Evolutionary conservation across 2,888 invertebrate species (phyloP).

Genomic region (Stenurella melanura): DNA sequence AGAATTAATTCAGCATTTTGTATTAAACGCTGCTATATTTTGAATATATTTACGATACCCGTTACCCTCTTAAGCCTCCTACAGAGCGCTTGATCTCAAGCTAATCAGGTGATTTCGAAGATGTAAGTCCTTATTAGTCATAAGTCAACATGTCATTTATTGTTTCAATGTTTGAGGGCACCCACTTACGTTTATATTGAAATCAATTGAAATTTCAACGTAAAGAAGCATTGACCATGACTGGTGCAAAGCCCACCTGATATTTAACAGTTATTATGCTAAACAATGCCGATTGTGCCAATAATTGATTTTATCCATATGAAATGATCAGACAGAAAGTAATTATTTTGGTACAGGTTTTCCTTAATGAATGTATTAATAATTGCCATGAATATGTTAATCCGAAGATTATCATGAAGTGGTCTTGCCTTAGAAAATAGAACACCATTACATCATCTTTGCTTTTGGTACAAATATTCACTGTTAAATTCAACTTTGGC

Average conservation of each 20-base stretch:
- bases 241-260: not conserved
- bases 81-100: not conserved
- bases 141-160: not conserved
- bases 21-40: too few relatives aligned
- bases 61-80: not conserved
- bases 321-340: not conserved
- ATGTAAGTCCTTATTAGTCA: not conserved
- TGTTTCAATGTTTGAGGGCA: not conserved
- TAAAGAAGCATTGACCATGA: not conserved
- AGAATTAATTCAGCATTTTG: too few relatives aligned
- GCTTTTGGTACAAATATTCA: too few relatives aligned
- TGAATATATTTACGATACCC: too few relatives aligned
- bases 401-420: not conserved
- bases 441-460: too few relatives aligned
- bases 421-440: too few relatives aligned
- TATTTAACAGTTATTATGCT: conserved; percentile 7
- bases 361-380: conserved; percentile 7
- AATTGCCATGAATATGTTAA: not conserved
- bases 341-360: not conserved
- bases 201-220: not conserved
- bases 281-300: not conserved
- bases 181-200: not conserved
- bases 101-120: not conserved
- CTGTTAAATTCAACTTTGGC: too few relatives aligned
- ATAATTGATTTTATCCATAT: conserved; percentile 7